These are phyloP conservation scores for Proales similis DNA, from an alignment of 1,140 invertebrate species.

Conservation along the genomic window DNA sequence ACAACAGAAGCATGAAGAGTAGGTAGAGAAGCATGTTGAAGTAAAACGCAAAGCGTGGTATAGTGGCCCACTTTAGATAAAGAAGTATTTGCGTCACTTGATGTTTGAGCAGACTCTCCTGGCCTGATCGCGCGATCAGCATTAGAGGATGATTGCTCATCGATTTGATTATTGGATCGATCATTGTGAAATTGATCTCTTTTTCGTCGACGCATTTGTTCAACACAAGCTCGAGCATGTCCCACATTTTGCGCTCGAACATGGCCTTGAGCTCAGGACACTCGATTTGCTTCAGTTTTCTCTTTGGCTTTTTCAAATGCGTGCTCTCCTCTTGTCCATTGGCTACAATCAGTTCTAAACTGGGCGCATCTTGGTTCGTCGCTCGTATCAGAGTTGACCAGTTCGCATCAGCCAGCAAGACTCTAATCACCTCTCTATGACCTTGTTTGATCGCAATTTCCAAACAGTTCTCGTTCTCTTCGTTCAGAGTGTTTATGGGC, in stretches of 20 bases:
- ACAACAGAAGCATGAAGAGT: constrained; percentile 25
- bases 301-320: constrained; percentile 10
- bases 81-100: constrained; percentile 15
- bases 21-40: constrained; percentile 29
- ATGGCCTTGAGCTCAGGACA: constrained; percentile 13
- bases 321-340: no score
- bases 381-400: constrained; percentile 19
- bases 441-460: constrained; percentile 36
- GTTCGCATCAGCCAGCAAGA: constrained; percentile 23
- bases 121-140: constrained; percentile 31
- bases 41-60: constrained; percentile 34
- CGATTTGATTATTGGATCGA: constrained; percentile 18
- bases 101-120: constrained; percentile 30
- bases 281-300: constrained; percentile 1
- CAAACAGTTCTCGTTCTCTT: constrained; percentile 30
- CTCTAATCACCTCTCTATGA: constrained; percentile 30
- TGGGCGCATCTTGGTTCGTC: constrained; percentile 4
- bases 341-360: no score
- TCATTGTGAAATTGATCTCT: constrained; percentile 30
- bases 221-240: constrained; percentile 23
- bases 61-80: constrained; percentile 23
- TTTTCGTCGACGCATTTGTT: constrained; percentile 27
- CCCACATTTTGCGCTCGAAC: constrained; percentile 31
- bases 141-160: constrained; percentile 18
- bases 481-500: constrained; percentile 7